Evolutionary conservation across 2,113 vertebrate genomes (phyloP).

Genomic region (Phoxinus phoxinus): DNA sequence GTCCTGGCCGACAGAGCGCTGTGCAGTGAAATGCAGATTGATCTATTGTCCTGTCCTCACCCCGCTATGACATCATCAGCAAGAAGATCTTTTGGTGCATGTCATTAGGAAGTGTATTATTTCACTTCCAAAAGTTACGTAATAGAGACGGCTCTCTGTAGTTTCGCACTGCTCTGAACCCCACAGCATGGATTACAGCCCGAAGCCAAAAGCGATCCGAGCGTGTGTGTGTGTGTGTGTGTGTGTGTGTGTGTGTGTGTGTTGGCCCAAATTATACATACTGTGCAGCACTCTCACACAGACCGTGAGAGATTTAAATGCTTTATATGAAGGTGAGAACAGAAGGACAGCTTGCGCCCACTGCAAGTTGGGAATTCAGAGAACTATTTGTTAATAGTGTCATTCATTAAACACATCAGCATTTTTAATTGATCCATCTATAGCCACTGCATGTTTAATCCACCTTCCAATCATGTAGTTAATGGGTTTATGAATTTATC

Average conservation of each 20-base stretch:
- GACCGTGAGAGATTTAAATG: slow-evolving; percentile 9
- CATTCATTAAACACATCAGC: slow-evolving; percentile 23
- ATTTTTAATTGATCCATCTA: slow-evolving; percentile 3
- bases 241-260: not conserved
- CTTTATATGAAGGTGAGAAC: slow-evolving; percentile 47
- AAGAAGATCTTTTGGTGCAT: slow-evolving; percentile 13
- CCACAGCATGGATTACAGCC: slow-evolving; percentile 43
- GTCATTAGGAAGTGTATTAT: not conserved
- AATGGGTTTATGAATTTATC: slow-evolving; percentile 28
- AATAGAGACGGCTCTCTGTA: slow-evolving; percentile 14
- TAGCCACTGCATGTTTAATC: slow-evolving; percentile 6
- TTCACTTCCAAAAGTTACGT: slow-evolving; percentile 39
- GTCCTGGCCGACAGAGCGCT: not conserved
- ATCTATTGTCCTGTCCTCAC: slow-evolving; percentile 45
- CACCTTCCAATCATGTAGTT: not conserved
- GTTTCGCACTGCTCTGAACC: slow-evolving; percentile 23
- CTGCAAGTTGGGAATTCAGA: slow-evolving; percentile 13
- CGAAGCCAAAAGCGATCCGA: not conserved
- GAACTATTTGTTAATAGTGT: not conserved
- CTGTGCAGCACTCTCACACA: slow-evolving; percentile 19
- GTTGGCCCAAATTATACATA: slow-evolving; percentile 44
- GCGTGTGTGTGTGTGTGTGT: not conserved
- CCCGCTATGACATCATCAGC: slow-evolving; percentile 43
- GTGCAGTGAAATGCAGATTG: slow-evolving; percentile 33
- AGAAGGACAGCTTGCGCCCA: slow-evolving; percentile 21